Evolutionary conservation across 2,888 invertebrate genomes (phyloP), one percentile per base, ranked within the genome.

Genomic region (Heliconius erato): DNA sequence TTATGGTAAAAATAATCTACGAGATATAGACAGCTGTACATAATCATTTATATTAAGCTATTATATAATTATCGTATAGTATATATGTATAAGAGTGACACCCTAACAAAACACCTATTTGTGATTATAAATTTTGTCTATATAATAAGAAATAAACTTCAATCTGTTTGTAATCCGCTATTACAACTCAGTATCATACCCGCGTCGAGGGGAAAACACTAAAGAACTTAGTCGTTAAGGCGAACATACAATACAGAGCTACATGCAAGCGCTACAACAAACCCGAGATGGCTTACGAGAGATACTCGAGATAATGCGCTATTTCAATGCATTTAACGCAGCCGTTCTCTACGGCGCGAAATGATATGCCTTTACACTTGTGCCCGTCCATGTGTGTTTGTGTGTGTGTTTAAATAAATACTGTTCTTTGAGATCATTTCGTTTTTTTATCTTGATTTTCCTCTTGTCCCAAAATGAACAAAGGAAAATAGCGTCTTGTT

Each of bases 291-390:
- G 82, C 32, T 84, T 84, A 81, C 54, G 74, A 80, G 82, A 82
- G 81, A 79, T 77, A 71, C 79, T 83, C 80, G 79, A 84, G 83
- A 79, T 84, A 84, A 85, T 85, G 84, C 83, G 82, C 85, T 83
- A 82, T 85, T 85, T 85, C 80, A 84, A 86, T 85, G 85, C 81
- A 85, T 85, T 67, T 82, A 74, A 84, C 79, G 71, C 69, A 67
- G n/a, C 82, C 54, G 78, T 82, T 82, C 74, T 35, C 67, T 74
- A 32, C 71, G 49, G 40, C 49, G 63, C 63, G 63, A 40, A 78
- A 59, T 71, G 69, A 69, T 32, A 76, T 74, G 82, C 67, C 76
- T 79, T 63, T 82, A 77, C 65, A 49, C 71, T 79, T 76, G 26
- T 76, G 59, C 40, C 16, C 26, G 7, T 54, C 23, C 54, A 54